These are phyloP conservation scores for Pentalonia nigronervosa DNA, from an alignment of 1,140 invertebrate species.

Conservation along the genomic window DNA sequence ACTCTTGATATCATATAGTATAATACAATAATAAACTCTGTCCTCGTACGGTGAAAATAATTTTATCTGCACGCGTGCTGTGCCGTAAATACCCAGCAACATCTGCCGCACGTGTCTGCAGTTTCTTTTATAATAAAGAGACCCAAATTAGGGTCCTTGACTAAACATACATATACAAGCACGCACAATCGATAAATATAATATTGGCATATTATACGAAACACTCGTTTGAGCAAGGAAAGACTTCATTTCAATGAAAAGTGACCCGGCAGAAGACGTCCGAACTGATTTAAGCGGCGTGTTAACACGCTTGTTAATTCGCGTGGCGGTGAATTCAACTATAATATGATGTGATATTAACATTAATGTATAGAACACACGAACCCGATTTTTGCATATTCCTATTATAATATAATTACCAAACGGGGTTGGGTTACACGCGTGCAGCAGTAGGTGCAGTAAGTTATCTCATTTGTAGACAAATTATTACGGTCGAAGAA, in stretches of 20 bases:
- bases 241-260: neutral
- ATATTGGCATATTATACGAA: neutral
- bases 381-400: neutral
- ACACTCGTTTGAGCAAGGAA: neutral
- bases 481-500: neutral
- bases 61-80: neutral
- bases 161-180: neutral
- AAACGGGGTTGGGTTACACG: neutral
- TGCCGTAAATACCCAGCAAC: neutral
- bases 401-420: neutral
- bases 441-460: neutral
- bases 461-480: neutral
- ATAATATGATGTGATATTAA: neutral
- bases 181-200: conserved; percentile 18
- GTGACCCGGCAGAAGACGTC: neutral
- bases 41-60: neutral
- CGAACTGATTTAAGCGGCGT: neutral
- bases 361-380: neutral
- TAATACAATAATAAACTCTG: neutral
- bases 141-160: conserved; percentile 40
- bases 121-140: conserved; percentile 41
- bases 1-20: neutral
- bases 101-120: conserved; percentile 41
- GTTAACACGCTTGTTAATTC: neutral
- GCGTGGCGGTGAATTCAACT: too few species aligned